Evolutionary conservation across 2,797 vertebrate genomes (phyloP), one percentile per base, ranked within the genome.

Genomic region (Mastacembelus armatus): DNA sequence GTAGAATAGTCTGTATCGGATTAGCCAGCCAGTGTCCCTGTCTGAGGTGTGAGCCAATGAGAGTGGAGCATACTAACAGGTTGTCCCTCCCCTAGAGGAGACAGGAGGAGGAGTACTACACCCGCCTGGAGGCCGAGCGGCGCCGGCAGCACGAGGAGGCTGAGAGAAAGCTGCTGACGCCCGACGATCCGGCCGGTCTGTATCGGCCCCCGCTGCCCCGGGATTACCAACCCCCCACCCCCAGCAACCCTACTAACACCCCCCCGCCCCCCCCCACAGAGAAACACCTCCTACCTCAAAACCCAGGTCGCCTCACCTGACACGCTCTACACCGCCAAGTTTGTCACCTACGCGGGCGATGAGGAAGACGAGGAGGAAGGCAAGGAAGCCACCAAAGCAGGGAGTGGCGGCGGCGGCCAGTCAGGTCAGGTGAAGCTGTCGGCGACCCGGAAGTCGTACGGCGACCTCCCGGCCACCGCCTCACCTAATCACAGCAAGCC

Each of bases 71-170:
- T 78, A 90, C 93, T 94, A 94, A 94, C 92, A 42, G 88, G 89
- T 92, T 93, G 83, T 94, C 91, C 92, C 85, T 85, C 77, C 92
- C 92, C 81, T 38, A 99, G 98, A 96, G 97, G 95, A 97, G 96
- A 86, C 98, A 99, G 93, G 98, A 99, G 85, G 95, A 98, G 82
- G 98, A 96, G 76, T 99, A 99, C 93, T 99, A 99, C 94, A 93
- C 90, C 79, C 97, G 97, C 67, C 92, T 99, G 93, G 98, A 99
- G 92, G 96, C 95, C 0, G 98, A 95, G 92, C 93, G 98, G 88
- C 98, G 98, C 88, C 93, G 96, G 90, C 96, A 98, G 90, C 98
- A 98, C 7, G 96, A 98, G 24, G 97, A 98, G 88, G 97, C 95
- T 0, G 96, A 98, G 51, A 93, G 96, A 82, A 94, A 95, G 95